These are phyloP conservation scores for Adrianichthys oophorus DNA, from an alignment of 2,797 vertebrate species.

Conservation along the genomic window DNA sequence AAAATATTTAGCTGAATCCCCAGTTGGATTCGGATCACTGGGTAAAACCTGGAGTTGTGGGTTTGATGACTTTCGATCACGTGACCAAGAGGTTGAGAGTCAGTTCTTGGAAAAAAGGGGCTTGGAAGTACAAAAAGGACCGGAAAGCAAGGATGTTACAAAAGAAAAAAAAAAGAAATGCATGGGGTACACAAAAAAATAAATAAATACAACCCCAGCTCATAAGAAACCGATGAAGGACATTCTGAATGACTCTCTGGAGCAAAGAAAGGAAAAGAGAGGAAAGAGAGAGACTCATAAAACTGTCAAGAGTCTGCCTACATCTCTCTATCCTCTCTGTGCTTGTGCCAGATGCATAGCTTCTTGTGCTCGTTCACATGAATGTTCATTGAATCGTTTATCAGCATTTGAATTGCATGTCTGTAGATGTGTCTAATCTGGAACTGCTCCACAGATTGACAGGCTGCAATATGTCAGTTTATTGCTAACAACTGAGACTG, in stretches of 20 bases:
- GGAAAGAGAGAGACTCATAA: slow-evolving; percentile 68
- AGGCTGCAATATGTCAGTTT: slow-evolving; percentile 20
- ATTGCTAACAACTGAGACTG: slow-evolving; percentile 28
- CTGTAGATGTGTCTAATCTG: slow-evolving; percentile 44
- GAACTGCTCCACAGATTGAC: slow-evolving; percentile 23
- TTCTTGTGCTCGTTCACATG: slow-evolving; percentile 31
- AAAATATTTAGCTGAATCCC: no score
- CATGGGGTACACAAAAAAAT: slow-evolving; percentile 48
- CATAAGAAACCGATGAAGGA: slow-evolving; percentile 79
- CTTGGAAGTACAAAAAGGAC: slow-evolving; percentile 15
- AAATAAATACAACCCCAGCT: slow-evolving; percentile 49
- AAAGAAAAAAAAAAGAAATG: slow-evolving; percentile 35
- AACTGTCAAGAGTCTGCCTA: slow-evolving; percentile 65
- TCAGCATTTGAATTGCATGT: slow-evolving; percentile 50
- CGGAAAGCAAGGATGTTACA: slow-evolving; percentile 18
- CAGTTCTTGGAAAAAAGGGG: slow-evolving; percentile 38
- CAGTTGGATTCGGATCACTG: no score
- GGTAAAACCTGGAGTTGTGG: no score
- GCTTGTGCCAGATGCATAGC: slow-evolving; percentile 51
- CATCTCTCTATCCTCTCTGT: slow-evolving; percentile 68
- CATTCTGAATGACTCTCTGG: slow-evolving; percentile 67
- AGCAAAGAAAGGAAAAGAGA: slow-evolving; percentile 59
- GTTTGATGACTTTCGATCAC: neutral
- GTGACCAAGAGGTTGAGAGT: slow-evolving; percentile 21
- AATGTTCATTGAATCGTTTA: slow-evolving; percentile 44